Evolutionary conservation across 2,113 vertebrate genomes (phyloP), one percentile per base, ranked within the genome.

Genomic region (Ciconia stormi): DNA sequence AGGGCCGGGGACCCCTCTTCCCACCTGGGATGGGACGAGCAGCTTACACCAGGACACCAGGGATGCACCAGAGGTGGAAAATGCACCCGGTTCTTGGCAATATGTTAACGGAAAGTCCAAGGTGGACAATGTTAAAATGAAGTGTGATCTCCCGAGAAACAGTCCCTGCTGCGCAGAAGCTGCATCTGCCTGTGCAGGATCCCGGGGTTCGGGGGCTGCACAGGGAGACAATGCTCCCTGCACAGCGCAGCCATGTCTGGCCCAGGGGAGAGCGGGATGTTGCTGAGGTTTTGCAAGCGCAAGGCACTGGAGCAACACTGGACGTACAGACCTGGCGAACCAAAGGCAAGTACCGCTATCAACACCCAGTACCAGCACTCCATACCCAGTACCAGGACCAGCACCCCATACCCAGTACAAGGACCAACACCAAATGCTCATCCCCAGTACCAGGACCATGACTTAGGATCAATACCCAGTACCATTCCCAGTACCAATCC

Each of bases 241-340:
- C 55, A 29, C 14, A 21, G 27, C 4, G 4, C 47, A 76, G 74
- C 25, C 16, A 3, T 1, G 5, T 5, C 58, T 50, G 67, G 25
- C 38, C 62, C 4, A 0, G 29, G 65, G 36, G 6, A 78, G 6
- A 65, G 13, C 0, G 2, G 86, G 40, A 11, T 1, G 2, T 11
- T 63, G 72, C 58, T 0, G 0, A 73, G n/a, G 53, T 21, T 90
- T 46, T 69, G 69, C 44, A 50, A 46, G 69, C 59, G 30, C 59
- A 29, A 69, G 36, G 50, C 55, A 38, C 49, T 1, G 4, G 29
- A 69, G 20, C 34, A 21, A 27, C 1, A 1, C 9, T 29, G 63
- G 50, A 22, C 16, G n/a, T 6, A 40, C 40, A 34, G 73, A 58
- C 15, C 34, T 46, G 52, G 26, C 22, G 77, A 71, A 59, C 6